phyloP scores from a whole-genome alignment of 2,888 invertebrate genomes.

The Abrostola tripartita region DNA sequence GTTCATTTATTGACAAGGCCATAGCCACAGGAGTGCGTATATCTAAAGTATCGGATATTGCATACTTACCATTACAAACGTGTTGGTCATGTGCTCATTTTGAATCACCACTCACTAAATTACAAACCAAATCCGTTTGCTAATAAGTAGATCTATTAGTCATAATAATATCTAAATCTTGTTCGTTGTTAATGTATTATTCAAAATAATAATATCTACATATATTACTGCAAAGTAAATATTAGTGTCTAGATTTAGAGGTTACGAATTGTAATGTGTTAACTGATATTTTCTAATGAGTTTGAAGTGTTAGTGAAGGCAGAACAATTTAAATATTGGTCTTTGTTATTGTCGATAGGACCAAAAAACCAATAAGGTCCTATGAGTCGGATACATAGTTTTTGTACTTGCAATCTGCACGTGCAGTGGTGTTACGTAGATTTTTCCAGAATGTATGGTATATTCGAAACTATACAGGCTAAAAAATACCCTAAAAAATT shows the following conservation, averaged over 20 bases:
- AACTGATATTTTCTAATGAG: background rate
- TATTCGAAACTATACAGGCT: too few species aligned
- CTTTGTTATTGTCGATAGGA: background rate
- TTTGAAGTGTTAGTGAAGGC: background rate
- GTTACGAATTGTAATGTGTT: background rate
- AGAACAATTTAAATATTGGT: background rate
- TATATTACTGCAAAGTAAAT: background rate
- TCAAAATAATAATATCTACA: background rate
- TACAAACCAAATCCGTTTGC: conserved; percentile 21
- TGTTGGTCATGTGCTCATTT: conserved; percentile 38
- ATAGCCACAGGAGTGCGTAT: conserved; percentile 10
- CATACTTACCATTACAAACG: conserved; percentile 21
- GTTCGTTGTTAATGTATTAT: conserved; percentile 6
- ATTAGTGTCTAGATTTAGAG: background rate
- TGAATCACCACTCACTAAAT: conserved; percentile 19
- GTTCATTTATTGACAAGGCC: conserved; percentile 22
- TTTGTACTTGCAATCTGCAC: too few species aligned
- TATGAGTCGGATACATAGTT: too few species aligned
- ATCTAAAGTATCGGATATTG: conserved; percentile 19
- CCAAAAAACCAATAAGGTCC: too few species aligned
- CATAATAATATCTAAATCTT: conserved; percentile 9
- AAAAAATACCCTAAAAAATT: too few species aligned
- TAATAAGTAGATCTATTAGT: conserved; percentile 15
- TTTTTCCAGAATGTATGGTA: too few species aligned
- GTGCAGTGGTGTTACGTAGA: too few species aligned